Conservation (phyloP, 2,113 vertebrate species). For the Rhodinocichla rosea region DNA sequence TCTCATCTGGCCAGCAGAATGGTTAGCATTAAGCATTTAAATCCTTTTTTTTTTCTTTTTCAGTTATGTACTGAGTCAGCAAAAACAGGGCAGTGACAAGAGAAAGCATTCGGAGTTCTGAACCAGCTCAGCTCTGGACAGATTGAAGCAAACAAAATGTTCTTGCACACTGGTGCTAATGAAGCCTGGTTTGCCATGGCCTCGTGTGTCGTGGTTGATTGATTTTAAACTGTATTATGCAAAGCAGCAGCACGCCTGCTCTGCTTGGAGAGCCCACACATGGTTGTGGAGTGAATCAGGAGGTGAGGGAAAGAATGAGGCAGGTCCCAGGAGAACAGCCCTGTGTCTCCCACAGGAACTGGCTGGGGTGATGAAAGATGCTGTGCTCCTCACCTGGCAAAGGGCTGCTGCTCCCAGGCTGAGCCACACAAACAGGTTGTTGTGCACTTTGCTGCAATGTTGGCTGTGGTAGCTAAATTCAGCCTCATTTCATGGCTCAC, state of each 20-base stretch:
- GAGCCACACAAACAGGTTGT: not conserved
- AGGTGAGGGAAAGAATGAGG: not conserved
- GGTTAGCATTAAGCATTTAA: not conserved
- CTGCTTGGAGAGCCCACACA: not conserved
- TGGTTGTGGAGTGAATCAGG: not conserved
- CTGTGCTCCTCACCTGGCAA: not conserved
- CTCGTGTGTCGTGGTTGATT: not conserved
- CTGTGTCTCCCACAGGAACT: not conserved
- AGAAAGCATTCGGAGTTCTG: not conserved
- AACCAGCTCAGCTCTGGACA: not conserved
- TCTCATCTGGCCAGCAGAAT: not conserved
- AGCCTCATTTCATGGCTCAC: not conserved
- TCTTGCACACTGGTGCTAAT: not conserved
- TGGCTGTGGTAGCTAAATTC: not conserved
- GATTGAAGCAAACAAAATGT: slow-evolving; percentile 33
- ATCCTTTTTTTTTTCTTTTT: not conserved
- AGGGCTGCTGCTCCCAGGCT: not conserved
- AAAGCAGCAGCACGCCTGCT: not conserved
- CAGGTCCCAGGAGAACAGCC: not conserved
- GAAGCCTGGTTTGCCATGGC: not conserved
- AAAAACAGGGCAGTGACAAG: not conserved
- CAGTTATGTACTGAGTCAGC: slow-evolving; percentile 24
- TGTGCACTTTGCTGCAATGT: accelerated
- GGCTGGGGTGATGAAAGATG: not conserved
- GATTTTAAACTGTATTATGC: not conserved